Evolutionary conservation across 2,797 vertebrate genomes (phyloP).

Genomic region (Crocidura indochinensis): DNA sequence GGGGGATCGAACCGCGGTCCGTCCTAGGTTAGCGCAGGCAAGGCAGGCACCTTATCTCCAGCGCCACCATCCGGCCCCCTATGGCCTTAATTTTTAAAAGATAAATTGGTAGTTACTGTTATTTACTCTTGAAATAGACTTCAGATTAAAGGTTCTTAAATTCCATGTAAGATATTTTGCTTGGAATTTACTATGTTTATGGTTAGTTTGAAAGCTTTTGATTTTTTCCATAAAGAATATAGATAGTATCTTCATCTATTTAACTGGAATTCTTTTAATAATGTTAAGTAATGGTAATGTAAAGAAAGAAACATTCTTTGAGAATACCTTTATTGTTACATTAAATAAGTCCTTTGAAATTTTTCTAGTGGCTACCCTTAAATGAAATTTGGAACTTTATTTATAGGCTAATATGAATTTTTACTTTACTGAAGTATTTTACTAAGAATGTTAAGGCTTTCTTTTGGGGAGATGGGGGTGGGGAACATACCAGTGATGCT

Average conservation of each 20-base stretch:
- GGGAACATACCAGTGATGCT: too few relatives aligned
- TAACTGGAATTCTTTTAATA: background rate
- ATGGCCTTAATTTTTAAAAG: constrained; percentile 50
- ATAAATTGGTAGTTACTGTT: background rate
- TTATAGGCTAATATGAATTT: constrained; percentile 7
- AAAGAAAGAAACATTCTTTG: constrained; percentile 18
- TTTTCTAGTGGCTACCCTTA: constrained; percentile 33
- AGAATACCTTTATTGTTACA: constrained; percentile 53
- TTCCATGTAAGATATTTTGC: constrained; percentile 48
- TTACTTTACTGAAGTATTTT: constrained; percentile 37
- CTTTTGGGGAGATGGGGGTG: too few relatives aligned
- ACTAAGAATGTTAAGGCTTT: constrained; percentile 34
- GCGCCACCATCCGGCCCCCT: too few relatives aligned
- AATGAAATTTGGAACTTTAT: constrained; percentile 47
- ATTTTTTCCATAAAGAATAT: constrained; percentile 6
- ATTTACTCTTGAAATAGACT: constrained; percentile 10
- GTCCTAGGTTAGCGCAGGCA: too few relatives aligned
- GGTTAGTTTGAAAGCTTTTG: constrained; percentile 48
- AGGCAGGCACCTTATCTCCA: too few relatives aligned
- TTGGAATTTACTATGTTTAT: constrained; percentile 59
- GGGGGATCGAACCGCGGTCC: too few relatives aligned
- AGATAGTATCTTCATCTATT: too few relatives aligned
- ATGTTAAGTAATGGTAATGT: background rate
- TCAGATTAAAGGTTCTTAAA: constrained; percentile 19
- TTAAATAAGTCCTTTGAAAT: background rate